A percentile compares a stretch with the other conserved stretches of the same genome.
These are phyloP conservation scores for Nannospalax galili DNA, from an alignment of 2,113 vertebrate genomes.

Conservation along the genomic window DNA sequence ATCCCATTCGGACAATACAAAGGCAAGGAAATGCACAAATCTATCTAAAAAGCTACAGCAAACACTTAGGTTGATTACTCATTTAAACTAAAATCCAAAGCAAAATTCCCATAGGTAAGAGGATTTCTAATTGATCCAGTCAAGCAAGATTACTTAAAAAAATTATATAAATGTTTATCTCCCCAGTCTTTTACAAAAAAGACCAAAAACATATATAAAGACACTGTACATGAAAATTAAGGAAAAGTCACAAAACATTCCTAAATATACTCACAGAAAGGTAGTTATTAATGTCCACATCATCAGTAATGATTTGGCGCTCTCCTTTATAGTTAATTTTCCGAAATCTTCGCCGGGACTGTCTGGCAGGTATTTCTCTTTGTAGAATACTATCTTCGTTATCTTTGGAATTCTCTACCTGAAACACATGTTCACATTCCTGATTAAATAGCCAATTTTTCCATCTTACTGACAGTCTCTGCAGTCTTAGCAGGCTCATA, in stretches of 20 bases:
- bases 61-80: not conserved
- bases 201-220: not conserved
- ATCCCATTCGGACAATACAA: not conserved
- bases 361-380: conserved; percentile 90
- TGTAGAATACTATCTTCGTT: conserved; percentile 91
- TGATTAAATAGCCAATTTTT: conserved; percentile 95
- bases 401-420: conserved; percentile 97
- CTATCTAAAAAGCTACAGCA: not conserved
- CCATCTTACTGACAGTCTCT: conserved; percentile 90
- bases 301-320: conserved; percentile 93
- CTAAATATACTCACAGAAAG: conserved; percentile 87
- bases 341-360: conserved; percentile 92
- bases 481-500: conserved; percentile 90
- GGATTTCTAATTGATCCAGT: conserved; percentile 20
- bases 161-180: not conserved
- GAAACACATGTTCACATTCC: conserved; percentile 90
- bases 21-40: conserved; percentile 39
- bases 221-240: conserved; percentile 20
- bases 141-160: not conserved
- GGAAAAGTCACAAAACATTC: not conserved
- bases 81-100: conserved; percentile 35
- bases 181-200: not conserved
- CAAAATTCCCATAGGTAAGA: not conserved
- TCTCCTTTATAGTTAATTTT: conserved; percentile 93
- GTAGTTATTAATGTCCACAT: conserved; percentile 87